These are phyloP conservation scores for Chrosomus eos DNA, from an alignment of 2,797 vertebrate species.

Conservation along the genomic window DNA sequence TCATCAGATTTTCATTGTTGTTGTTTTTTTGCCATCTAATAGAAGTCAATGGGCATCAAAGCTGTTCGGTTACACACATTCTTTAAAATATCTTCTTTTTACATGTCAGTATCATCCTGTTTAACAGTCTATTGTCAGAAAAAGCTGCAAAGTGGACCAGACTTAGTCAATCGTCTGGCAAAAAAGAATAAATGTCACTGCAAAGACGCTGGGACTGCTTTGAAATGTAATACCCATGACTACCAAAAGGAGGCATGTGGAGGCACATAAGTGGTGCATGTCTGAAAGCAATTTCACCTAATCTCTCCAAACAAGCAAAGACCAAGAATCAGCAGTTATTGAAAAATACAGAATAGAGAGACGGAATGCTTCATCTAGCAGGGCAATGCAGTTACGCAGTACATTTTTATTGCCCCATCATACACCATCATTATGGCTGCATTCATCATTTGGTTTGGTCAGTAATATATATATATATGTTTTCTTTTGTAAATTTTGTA, in stretches of 20 bases:
- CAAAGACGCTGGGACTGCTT: neutral
- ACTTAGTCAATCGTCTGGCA: neutral
- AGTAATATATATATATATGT: no score
- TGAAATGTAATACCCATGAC: slow-evolving; percentile 1
- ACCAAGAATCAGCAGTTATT: slow-evolving; percentile 3
- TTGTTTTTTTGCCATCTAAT: neutral
- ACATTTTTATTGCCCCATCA: neutral
- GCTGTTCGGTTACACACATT: neutral
- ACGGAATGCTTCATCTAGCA: neutral
- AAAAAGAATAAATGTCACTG: neutral
- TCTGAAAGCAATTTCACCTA: slow-evolving; percentile 14
- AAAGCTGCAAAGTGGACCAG: neutral
- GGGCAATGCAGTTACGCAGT: neutral
- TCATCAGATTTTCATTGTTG: no score
- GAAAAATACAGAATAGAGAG: neutral
- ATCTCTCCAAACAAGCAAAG: neutral
- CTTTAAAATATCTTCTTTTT: neutral
- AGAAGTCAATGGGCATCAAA: neutral
- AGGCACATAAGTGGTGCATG: neutral
- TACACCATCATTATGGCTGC: neutral
- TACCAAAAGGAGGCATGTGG: slow-evolving; percentile 21
- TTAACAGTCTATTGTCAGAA: neutral
- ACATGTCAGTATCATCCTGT: neutral
- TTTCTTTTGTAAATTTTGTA: no score
- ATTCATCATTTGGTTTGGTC: neutral